Conservation (phyloP, 2,888 invertebrate genomes). For the Aproaerema taeniolella region DNA sequence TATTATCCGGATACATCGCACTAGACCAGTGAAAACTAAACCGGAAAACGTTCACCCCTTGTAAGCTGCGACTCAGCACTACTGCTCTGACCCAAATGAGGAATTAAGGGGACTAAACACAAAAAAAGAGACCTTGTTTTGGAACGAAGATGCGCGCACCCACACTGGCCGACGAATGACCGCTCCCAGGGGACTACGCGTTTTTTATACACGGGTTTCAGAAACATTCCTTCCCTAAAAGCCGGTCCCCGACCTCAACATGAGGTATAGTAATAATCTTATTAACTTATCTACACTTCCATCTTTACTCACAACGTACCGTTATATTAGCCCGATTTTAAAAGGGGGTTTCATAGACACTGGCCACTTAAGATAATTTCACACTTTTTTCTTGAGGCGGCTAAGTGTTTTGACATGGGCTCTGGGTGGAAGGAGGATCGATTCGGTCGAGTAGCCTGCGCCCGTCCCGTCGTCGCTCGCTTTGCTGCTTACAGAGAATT, state of each 20-base stretch:
- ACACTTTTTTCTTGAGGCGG: constrained; percentile 55
- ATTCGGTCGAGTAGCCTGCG: constrained; percentile 30
- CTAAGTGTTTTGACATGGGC: constrained; percentile 57
- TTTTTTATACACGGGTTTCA: constrained; percentile 74
- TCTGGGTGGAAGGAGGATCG: constrained; percentile 31
- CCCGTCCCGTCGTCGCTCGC: constrained; percentile 31
- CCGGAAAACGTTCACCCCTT: constrained; percentile 39
- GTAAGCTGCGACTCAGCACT: constrained; percentile 37
- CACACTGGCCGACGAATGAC: constrained; percentile 65
- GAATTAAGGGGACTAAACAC: constrained; percentile 36
- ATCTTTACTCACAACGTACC: constrained; percentile 73
- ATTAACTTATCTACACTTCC: constrained; percentile 74
- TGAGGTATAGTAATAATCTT: constrained; percentile 73
- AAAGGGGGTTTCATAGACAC: constrained; percentile 57
- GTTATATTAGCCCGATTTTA: constrained; percentile 66
- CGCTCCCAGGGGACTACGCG: constrained; percentile 62
- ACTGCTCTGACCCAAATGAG: constrained; percentile 29
- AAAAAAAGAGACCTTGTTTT: constrained; percentile 38
- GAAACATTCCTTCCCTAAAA: constrained; percentile 71
- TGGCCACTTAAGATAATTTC: constrained; percentile 71
- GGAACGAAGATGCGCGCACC: constrained; percentile 63
- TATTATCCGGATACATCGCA: constrained; percentile 48
- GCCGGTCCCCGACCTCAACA: constrained; percentile 66
- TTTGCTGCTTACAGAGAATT: no score
- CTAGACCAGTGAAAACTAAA: constrained; percentile 31